Evolutionary conservation across 1,140 invertebrate genomes (phyloP), one percentile per base, ranked within the genome.

Genomic region (Cyclina sinensis): DNA sequence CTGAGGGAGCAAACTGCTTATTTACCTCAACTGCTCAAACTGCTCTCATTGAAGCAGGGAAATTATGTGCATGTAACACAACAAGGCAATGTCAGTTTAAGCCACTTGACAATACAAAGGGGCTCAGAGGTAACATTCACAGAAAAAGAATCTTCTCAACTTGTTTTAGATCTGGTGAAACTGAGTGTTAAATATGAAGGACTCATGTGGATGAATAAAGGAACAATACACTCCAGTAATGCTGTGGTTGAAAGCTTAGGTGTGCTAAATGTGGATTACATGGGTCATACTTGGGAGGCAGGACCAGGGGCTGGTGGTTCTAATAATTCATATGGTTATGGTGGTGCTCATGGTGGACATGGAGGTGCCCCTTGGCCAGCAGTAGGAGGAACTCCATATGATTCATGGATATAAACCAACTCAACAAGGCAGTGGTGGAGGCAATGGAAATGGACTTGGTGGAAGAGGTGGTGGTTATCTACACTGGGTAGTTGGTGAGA

Each of bases 311-410:
- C 57, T 43, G 92, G 90, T 24, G 78, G 16, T 27, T 90, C 92
- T 12, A 74, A 83, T 32, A 59, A 59, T 27, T 57, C 32, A 1
- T 51, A 83, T 27, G 93, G 91, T 43, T 90, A 90, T 85, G 93
- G 93, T 37, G 93, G 82, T 57, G 90, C 92, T 14, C 93, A 94
- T 79, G 93, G 93, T 46, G 93, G 93, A 14, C 93, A 94, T 85
- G 93, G 93, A 30, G 93, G 93, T 16, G 92, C 91, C 30, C 89
- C 86, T n/a, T 74, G 89, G 30, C 90, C 89, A 70, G 32, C 81
- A 3, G 84, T 48, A 21, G 91, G 91, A 57, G 93, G 92, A 73
- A 88, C 70, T 30, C 85, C 91, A 30, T 92, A 92, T 89, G 90
- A 92, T 76, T 92, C 92, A 30, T n/a, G 89, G 91, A 11, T 91